Evolutionary conservation across 2,888 invertebrate species (phyloP).

Genomic region (Cactoblastis cactorum): DNA sequence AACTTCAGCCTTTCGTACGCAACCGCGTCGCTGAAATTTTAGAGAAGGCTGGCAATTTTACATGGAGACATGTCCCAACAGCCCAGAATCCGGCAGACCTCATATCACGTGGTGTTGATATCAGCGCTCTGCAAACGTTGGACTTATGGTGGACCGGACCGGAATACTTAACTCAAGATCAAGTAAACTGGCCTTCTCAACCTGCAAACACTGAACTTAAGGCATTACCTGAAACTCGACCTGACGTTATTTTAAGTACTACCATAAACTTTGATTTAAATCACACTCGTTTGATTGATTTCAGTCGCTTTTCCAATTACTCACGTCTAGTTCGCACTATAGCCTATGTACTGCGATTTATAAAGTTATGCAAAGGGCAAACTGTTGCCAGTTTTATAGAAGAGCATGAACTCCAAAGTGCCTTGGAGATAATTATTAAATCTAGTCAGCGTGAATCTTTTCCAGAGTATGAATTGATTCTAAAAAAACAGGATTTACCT

Average conservation of each 20-base stretch:
- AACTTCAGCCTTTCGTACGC: no score
- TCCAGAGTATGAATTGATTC: neutral
- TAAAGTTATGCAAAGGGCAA: neutral
- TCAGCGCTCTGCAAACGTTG: slow-evolving; percentile 17
- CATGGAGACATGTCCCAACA: slow-evolving; percentile 29
- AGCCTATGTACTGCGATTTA: neutral
- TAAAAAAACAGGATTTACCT: neutral
- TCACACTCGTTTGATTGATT: neutral
- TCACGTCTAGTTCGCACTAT: neutral
- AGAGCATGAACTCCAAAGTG: neutral
- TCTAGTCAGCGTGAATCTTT: neutral
- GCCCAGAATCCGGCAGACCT: slow-evolving; percentile 28
- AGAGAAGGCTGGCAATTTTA: slow-evolving; percentile 21
- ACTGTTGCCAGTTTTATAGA: neutral
- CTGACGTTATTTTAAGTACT: no score
- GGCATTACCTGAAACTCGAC: no score
- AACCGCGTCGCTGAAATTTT: slow-evolving; percentile 27
- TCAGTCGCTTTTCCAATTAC: no score
- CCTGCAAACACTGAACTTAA: no score
- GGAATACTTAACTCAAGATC: neutral
- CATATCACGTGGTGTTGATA: slow-evolving; percentile 25
- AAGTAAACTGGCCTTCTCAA: no score
- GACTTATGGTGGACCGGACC: slow-evolving; percentile 29
- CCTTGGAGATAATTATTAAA: neutral
- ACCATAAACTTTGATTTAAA: neutral